Base-by-base conservation (phyloP, 2,113 vertebrate genomes). In the Trachemys scripta region DNA sequence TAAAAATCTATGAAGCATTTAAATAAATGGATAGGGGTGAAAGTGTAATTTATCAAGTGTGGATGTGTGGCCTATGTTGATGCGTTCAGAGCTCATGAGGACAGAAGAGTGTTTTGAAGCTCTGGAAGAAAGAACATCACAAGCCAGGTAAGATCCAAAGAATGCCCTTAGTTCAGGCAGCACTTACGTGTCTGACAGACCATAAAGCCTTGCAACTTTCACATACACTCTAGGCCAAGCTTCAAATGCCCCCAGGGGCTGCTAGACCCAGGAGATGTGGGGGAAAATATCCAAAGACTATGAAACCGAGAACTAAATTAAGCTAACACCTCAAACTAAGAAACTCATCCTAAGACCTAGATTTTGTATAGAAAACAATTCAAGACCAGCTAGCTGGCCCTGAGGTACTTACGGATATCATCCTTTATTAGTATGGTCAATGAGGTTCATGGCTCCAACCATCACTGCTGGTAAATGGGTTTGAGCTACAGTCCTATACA, bases 401-500 rank as follows among this genome's bases (percentile, higher is more conserved):
- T 2, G 50, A 35, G 31, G 24, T 5, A 16, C 45, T 6, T 35
- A n/a, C 9, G 35, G 65, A n/a, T n/a, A 69, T 69, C 42, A 29
- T 42, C 42, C 25, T 29, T 47, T 45, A 14, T 16, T 13, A 79
- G 76, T 42, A 2, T 57, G 14, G 20, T n/a, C 50, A 2, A 1
- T 1, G 24, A 19, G 51, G 35, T 1, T 7, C 0, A 0, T 56
- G 5, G 47, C 4, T 3, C 11, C 24, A 35, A 27, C 20, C 72
- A 76, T 45, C 72, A 25, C 24, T 13, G 20, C 22, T 45, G 12
- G 25, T 1, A 8, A 2, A 3, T 0, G 5, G 54, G 9, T 11
- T 4, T 24, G 35, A 5, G 2, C 0, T 0, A 8, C 1, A n/a
- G 5, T 47, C 20, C 27, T 8, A 38, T 1, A 1, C 1, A 3